These are phyloP conservation scores for Chelon labrosus DNA, from an alignment of 2,797 vertebrate genomes.

Conservation along the genomic window DNA sequence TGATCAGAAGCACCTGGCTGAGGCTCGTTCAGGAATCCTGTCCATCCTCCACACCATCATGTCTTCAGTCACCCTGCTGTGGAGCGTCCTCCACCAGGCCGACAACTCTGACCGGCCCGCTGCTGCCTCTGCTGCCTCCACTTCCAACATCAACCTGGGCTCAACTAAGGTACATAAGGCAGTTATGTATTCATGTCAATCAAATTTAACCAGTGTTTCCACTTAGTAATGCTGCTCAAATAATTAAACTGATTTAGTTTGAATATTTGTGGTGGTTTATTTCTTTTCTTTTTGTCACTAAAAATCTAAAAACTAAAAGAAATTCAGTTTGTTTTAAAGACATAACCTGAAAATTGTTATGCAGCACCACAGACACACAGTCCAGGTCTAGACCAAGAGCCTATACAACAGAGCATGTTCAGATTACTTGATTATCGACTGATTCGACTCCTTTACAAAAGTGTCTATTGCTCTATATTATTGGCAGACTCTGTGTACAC, in stretches of 20 bases:
- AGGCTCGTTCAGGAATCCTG: constrained; percentile 95
- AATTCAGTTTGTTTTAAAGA: background rate
- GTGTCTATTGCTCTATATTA: background rate
- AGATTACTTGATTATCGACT: too few relatives aligned
- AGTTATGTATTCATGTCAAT: background rate
- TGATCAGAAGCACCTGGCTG: constrained; percentile 95
- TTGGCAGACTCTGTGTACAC: too few relatives aligned
- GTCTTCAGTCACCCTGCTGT: constrained; percentile 96
- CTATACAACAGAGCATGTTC: too few relatives aligned
- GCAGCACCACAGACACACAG: too few relatives aligned
- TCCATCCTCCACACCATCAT: constrained; percentile 98
- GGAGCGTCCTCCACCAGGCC: constrained; percentile 94
- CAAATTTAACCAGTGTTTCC: too few relatives aligned
- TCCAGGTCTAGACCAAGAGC: too few relatives aligned
- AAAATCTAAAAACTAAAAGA: background rate
- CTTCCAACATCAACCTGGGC: constrained; percentile 96
- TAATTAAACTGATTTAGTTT: background rate
- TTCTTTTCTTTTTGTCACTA: background rate
- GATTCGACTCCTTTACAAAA: background rate
- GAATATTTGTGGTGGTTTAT: background rate
- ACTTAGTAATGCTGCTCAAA: background rate
- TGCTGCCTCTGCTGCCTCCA: constrained; percentile 88
- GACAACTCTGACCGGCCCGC: constrained; percentile 92
- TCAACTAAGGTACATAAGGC: constrained; percentile 92
- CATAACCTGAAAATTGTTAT: background rate